Evolutionary conservation across 2,113 vertebrate genomes (phyloP).

Genomic region (Phodopus roborovskii): DNA sequence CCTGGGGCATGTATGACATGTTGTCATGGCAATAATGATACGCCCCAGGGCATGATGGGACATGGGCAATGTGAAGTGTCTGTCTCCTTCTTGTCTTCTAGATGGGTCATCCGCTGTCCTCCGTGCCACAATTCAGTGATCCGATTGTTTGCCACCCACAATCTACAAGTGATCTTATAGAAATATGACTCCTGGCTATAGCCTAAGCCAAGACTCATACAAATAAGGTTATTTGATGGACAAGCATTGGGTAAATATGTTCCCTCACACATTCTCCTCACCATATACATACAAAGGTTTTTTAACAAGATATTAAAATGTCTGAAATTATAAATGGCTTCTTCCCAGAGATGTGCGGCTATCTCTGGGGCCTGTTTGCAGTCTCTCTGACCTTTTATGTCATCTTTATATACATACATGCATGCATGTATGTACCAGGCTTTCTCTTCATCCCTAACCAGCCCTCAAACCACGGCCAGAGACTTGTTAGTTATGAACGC

Average conservation of each 20-base stretch:
- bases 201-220: background rate
- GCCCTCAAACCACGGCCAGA: too few species aligned
- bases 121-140: background rate
- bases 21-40: background rate
- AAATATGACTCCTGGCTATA: background rate
- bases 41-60: background rate
- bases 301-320: background rate
- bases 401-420: background rate
- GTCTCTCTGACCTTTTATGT: background rate
- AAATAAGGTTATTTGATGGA: background rate
- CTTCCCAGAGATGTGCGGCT: background rate
- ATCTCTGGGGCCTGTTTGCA: accelerated
- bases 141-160: background rate
- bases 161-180: background rate
- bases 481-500: too few species aligned
- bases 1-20: background rate
- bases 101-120: background rate
- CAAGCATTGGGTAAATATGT: background rate
- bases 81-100: background rate
- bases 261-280: background rate
- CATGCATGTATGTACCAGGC: background rate
- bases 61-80: background rate
- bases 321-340: background rate
- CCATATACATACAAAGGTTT: background rate
- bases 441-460: too few species aligned